Base-by-base conservation (phyloP, 2,888 invertebrate species). In the Embidobia sp. region DNA sequence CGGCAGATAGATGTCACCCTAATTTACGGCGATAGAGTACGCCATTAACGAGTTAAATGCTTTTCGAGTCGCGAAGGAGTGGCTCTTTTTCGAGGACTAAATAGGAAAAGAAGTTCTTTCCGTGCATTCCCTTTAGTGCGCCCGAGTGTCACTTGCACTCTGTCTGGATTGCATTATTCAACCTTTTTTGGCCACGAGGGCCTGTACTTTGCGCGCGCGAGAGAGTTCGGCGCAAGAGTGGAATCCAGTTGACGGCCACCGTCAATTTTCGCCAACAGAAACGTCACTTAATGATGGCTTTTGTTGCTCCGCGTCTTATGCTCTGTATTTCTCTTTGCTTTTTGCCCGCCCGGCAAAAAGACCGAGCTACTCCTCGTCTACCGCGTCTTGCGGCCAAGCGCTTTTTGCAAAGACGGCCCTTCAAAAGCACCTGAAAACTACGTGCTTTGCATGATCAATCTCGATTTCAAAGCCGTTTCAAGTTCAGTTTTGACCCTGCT, bases 11-110 rank as follows among this genome's bases (percentile, higher is more conserved):
- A 63, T 72, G 72, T 61, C 72, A 63, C 63, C 48, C 72, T 55
- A 72, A 72, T 63, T 63, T 63, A 40, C 48, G 61, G 46, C 72
- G 37, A 63, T 57, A 64, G 63, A 72, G 63, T 72, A 37, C 31
- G 48, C 72, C 72, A 72, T 72, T 72, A 72, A 72, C 48, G 31
- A 72, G 73, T 73, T 73, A 73, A 73, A 73, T 73, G 73, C 64
- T 73, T 73, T 73, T 72, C 18, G 57, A 73, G 73, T 73, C n/a
- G 73, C 73, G 40, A 73, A 46, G 37, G 42, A 73, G 73, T 73
- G 73, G 49, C 59, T 51, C 18, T 18, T 49, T 73, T 64, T 35
- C 57, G 22, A 73, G 55, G 64, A 64, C 73, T 35, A 49, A 73
- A 57, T 42, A 49, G 64, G 48, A 73, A 73, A 73, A 57, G 73